These are phyloP conservation scores for Dicaeum eximium DNA, from an alignment of 2,113 vertebrate species.

Conservation along the genomic window DNA sequence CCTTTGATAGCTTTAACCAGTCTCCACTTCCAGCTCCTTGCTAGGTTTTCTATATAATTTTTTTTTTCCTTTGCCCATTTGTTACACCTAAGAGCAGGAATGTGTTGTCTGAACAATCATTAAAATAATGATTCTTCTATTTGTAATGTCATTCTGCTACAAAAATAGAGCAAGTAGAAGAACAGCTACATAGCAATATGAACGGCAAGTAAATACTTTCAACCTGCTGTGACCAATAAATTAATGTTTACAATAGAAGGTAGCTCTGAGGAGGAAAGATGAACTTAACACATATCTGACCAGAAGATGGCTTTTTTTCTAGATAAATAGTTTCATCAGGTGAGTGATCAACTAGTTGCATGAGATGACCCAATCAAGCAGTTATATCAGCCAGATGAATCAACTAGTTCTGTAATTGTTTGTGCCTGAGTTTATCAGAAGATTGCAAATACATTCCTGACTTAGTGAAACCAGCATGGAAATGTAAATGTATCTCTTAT, in stretches of 20 bases:
- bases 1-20: background rate
- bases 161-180: background rate
- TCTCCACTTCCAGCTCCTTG: background rate
- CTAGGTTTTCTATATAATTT: background rate
- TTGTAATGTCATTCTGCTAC: background rate
- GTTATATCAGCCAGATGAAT: background rate
- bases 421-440: background rate
- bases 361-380: background rate
- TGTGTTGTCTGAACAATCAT: background rate
- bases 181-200: background rate
- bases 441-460: background rate
- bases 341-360: background rate
- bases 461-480: background rate
- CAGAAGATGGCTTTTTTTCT: background rate
- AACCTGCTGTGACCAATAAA: background rate
- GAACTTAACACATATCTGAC: background rate
- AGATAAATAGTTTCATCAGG: background rate
- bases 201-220: background rate
- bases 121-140: background rate
- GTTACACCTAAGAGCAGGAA: background rate
- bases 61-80: background rate
- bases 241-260: background rate
- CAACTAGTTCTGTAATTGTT: background rate
- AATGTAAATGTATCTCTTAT: background rate
- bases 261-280: background rate